Conservation (phyloP, 64 coral and sea anemone genomes). For the Astreopora myriophthalma region DNA sequence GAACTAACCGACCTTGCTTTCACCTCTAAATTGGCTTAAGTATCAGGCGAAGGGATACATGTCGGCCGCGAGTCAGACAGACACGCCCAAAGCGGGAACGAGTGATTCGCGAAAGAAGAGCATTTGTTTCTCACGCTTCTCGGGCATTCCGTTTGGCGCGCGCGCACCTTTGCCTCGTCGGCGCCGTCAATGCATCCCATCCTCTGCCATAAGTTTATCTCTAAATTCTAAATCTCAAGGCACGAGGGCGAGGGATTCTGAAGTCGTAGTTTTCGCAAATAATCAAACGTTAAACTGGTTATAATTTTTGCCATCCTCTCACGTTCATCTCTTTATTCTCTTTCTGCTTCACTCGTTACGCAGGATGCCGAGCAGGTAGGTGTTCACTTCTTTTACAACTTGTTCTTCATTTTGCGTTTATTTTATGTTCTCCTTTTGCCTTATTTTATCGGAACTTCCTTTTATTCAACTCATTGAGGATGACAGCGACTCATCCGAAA, state of each 20-base stretch:
- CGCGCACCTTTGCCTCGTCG: too few species aligned
- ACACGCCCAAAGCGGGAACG: too few species aligned
- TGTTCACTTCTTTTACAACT: neutral
- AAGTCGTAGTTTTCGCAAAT: neutral
- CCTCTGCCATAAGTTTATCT: too few species aligned
- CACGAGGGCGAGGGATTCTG: neutral
- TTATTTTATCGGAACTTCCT: neutral
- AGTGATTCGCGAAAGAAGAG: too few species aligned
- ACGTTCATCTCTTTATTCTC: neutral
- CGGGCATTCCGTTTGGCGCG: too few species aligned
- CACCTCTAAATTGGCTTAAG: neutral
- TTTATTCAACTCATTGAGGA: neutral
- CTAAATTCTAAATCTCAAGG: too few species aligned
- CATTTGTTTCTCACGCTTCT: too few species aligned
- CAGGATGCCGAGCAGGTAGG: slow-evolving; percentile 41
- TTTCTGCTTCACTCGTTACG: neutral
- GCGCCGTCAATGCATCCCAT: too few species aligned
- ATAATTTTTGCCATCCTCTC: neutral
- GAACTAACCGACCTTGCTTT: neutral
- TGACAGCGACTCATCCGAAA: too few species aligned
- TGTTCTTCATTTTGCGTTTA: neutral
- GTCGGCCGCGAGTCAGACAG: neutral
- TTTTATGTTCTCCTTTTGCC: neutral
- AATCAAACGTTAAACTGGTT: neutral
- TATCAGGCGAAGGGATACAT: too few species aligned